Evolutionary conservation across 2,113 vertebrate genomes (phyloP), one percentile per base, ranked within the genome.

Genomic region (Jaculus jaculus): DNA sequence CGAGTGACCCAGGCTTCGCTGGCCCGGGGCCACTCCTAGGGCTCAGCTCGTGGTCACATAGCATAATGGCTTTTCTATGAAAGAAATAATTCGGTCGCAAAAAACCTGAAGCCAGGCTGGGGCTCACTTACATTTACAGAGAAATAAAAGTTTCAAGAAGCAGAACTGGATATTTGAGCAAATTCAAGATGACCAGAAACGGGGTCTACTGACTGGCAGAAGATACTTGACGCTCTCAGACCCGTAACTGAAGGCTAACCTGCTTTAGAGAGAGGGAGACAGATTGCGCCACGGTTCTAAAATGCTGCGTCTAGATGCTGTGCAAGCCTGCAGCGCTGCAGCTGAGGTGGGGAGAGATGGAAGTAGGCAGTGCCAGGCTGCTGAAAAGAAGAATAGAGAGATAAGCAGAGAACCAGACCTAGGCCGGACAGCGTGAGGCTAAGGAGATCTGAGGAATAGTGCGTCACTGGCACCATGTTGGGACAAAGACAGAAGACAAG

Each of bases 121-220:
- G 26, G 68, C 63, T 51, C 30, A 21, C 82, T 95, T 94, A 89
- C 68, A 94, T 89, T 87, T 82, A 65, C 37, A 60, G 20, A 92
- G n/a, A 84, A 82, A 84, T 30, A 82, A 91, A 42, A 71, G 65
- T 60, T 92, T 93, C 73, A 95, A 89, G n/a, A 34, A n/a, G 13
- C 37, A 95, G 69, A 68, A 78, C 82, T 93, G 24, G 54, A 72
- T 81, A 81, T 95, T 91, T 73, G 51, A 92, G 84, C 34, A 77
- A 66, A 61, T 78, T 16, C 21, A 16, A 18, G 66, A 61, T 61
- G 78, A 4, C 51, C 54, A 63, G 84, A 92, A 80, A 86, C 42
- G 86, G 10, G 30, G 68, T 47, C 42, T 34, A 71, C 66, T 42
- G 69, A 81, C 87, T 84, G 86, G 13, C n/a, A 84, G 47, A 92